phyloP scores from a whole-genome alignment of 1,140 invertebrate species.

The Ruditapes philippinarum region DNA sequence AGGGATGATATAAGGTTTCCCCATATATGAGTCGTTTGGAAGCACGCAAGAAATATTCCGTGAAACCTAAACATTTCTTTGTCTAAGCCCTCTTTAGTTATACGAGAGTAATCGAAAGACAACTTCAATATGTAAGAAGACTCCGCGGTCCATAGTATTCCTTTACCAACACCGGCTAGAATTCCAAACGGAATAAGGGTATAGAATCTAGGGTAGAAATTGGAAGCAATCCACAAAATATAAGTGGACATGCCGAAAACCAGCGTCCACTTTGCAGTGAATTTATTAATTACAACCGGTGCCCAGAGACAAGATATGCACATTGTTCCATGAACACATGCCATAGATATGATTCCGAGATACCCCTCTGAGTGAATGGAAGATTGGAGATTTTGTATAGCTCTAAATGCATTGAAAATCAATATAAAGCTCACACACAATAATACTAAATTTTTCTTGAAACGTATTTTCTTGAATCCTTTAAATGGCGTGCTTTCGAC shows the following conservation, averaged over 20 bases:
- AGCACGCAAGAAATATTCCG: conserved; percentile 86
- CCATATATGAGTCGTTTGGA: conserved; percentile 86
- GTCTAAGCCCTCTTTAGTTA: conserved; percentile 79
- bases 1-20: conserved; percentile 85
- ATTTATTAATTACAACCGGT: conserved; percentile 82
- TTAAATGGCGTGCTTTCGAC: not conserved
- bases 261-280: conserved; percentile 85
- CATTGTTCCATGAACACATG: conserved; percentile 83
- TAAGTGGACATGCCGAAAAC: conserved; percentile 83
- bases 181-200: conserved; percentile 84
- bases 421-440: conserved; percentile 85
- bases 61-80: conserved; percentile 85
- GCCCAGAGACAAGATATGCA: conserved; percentile 83
- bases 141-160: conserved; percentile 85
- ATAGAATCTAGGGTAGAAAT: conserved; percentile 84
- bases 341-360: conserved; percentile 84
- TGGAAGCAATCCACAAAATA: conserved; percentile 84
- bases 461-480: conserved; percentile 66
- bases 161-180: conserved; percentile 84
- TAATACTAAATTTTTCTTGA: conserved; percentile 84
- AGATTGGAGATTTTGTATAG: conserved; percentile 85
- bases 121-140: conserved; percentile 84
- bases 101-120: conserved; percentile 82
- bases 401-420: conserved; percentile 85
- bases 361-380: conserved; percentile 80